These are phyloP conservation scores for Sinonovacula constricta DNA, from an alignment of 1,140 invertebrate genomes.

Conservation along the genomic window DNA sequence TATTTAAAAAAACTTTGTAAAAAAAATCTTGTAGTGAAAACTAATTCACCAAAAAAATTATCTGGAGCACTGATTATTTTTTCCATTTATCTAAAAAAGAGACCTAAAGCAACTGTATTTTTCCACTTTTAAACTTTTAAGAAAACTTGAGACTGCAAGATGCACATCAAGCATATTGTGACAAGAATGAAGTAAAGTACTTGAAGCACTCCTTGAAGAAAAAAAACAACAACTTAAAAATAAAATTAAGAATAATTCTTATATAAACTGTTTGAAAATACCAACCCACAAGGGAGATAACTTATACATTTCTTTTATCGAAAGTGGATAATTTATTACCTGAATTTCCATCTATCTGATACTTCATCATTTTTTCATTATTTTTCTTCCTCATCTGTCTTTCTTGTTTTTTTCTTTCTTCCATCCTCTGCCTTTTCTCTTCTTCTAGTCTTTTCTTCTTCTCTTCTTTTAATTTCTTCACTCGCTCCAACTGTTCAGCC, in stretches of 20 bases:
- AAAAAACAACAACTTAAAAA: not conserved
- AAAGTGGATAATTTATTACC: slow-evolving; percentile 4
- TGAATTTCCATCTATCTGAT: slow-evolving; percentile 28
- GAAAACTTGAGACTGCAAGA: not conserved
- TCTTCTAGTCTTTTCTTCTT: not conserved
- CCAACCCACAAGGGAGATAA: not conserved
- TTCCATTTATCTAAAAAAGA: too few species aligned
- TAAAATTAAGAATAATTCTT: not conserved
- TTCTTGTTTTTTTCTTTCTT: not conserved
- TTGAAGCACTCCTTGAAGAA: not conserved
- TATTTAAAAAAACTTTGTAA: too few species aligned
- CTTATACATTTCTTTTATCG: not conserved
- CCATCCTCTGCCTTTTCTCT: not conserved
- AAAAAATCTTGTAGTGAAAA: too few species aligned
- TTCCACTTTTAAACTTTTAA: too few species aligned
- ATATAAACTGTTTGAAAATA: not conserved
- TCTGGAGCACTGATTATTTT: too few species aligned
- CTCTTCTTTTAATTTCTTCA: not conserved
- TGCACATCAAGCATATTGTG: not conserved
- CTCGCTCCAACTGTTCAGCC: not conserved
- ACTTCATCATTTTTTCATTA: slow-evolving; percentile 36
- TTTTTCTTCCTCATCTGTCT: slow-evolving; percentile 12
- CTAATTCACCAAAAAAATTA: too few species aligned
- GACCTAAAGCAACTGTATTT: too few species aligned
- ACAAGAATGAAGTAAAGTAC: not conserved